These are phyloP conservation scores for Sialis lutaria DNA, from an alignment of 2,888 invertebrate species.

Conservation along the genomic window DNA sequence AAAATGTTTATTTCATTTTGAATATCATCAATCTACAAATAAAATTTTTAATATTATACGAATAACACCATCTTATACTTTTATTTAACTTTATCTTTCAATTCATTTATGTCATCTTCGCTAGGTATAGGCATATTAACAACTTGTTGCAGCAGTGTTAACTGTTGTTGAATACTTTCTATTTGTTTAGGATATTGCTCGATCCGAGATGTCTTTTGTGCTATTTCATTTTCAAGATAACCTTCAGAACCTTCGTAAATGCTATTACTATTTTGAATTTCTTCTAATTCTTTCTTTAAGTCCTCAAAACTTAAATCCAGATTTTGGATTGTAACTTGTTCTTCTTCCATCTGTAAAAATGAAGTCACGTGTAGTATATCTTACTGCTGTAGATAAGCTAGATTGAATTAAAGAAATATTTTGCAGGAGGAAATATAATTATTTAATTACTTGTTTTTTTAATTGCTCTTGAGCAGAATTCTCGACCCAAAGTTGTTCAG, in stretches of 20 bases:
- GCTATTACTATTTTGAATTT: constrained; percentile 21
- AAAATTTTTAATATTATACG: not conserved
- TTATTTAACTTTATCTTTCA: not conserved
- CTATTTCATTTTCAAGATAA: constrained; percentile 57
- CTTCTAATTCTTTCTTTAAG: constrained; percentile 48
- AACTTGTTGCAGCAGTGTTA: constrained; percentile 50
- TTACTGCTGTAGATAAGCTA: not conserved
- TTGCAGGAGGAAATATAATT: not conserved
- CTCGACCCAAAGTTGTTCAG: constrained; percentile 18
- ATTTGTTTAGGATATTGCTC: constrained; percentile 58
- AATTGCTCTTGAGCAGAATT: not conserved
- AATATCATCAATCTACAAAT: constrained; percentile 1
- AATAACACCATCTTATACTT: not conserved
- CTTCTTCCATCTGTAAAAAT: constrained; percentile 25
- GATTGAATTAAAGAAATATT: too few relatives aligned
- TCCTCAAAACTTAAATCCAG: constrained; percentile 33
- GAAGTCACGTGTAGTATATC: not conserved
- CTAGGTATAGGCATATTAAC: constrained; percentile 38
- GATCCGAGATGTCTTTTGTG: constrained; percentile 30
- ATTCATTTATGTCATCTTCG: constrained; percentile 10
- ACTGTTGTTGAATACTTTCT: constrained; percentile 38
- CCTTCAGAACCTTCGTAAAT: constrained; percentile 47
- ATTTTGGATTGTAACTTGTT: constrained; percentile 22
- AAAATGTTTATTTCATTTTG: constrained; percentile 5
- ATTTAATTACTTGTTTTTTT: not conserved